Evolutionary conservation across 2,113 vertebrate genomes (phyloP), one percentile per base, ranked within the genome.

Genomic region (Sinocyclocheilus anshuiensis): DNA sequence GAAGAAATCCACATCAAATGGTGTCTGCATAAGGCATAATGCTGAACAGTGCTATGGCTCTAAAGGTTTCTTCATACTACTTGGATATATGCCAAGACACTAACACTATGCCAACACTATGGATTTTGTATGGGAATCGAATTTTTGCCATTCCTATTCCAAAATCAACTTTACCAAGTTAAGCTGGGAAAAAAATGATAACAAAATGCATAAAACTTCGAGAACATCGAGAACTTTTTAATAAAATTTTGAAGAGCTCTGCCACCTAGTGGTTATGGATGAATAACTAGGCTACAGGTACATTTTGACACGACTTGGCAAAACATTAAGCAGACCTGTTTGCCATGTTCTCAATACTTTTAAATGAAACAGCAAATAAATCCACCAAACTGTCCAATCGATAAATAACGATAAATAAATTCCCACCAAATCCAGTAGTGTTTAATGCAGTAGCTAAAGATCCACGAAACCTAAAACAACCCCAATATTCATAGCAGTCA

Each of bases 251-350:
- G 11, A 50, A 50, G 8, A 50, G n/a, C 13, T 22, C 61, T 81
- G 61, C 39, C 79, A 81, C 39, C 79, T 81, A 81, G 61, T 81
- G 79, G 61, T 67, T 42, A 20, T 22, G 33, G 69, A 42, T 42
- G 18, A 42, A 72, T 22, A 39, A 12, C 9, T 22, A 36, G 26
- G 1, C 29, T 9, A 13, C 65, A 69, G 15, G 29, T 6, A 67
- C 13, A 33, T 69, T 33, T 33, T 20, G 29, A 7, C 7, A 29
- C 9, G 16, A 18, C 7, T 71, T 36, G 1, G n/a, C 63, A 65
- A 69, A 69, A 36, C 13, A 36, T 33, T 69, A 65, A 26, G 15
- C 65, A 71, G 67, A 36, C 6, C 67, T 36, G 26, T 20, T 36
- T 39, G 67, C 33, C 29, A 71, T 36, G 7, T 65, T 65, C 63